Conservation (phyloP, 2,113 vertebrate genomes). For the Thamnaconus septentrionalis region DNA sequence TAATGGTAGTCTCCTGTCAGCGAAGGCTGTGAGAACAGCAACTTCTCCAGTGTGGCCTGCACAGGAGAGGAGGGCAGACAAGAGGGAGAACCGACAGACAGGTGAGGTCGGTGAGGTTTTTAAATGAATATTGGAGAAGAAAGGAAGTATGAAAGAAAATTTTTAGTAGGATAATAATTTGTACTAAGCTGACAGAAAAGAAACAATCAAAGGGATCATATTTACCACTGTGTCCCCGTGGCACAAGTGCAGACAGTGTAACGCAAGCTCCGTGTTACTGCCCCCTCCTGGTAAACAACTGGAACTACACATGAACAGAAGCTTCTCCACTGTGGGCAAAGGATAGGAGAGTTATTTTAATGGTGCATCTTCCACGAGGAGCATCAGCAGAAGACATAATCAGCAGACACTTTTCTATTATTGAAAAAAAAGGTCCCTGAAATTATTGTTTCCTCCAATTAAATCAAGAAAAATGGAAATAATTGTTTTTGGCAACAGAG, state of each 20-base stretch:
- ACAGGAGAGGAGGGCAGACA: constrained; percentile 19
- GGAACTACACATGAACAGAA: constrained; percentile 78
- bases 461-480: too few species aligned
- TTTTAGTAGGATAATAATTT: background rate
- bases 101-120: background rate
- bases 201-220: background rate
- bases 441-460: too few species aligned
- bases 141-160: background rate
- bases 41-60: constrained; percentile 74
- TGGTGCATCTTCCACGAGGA: background rate
- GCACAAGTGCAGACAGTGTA: constrained; percentile 74
- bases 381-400: background rate
- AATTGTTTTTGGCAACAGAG: too few species aligned
- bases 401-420: background rate
- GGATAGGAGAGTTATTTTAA: background rate
- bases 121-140: background rate
- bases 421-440: too few species aligned
- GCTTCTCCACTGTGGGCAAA: constrained; percentile 66
- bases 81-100: constrained; percentile 11
- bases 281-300: constrained; percentile 78
- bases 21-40: constrained; percentile 67
- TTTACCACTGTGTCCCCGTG: constrained; percentile 73
- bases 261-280: constrained; percentile 78
- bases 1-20: constrained; percentile 75
- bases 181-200: background rate